Evolutionary conservation across 2,888 invertebrate genomes (phyloP).

Genomic region (Drosophila flavopinicola): DNA sequence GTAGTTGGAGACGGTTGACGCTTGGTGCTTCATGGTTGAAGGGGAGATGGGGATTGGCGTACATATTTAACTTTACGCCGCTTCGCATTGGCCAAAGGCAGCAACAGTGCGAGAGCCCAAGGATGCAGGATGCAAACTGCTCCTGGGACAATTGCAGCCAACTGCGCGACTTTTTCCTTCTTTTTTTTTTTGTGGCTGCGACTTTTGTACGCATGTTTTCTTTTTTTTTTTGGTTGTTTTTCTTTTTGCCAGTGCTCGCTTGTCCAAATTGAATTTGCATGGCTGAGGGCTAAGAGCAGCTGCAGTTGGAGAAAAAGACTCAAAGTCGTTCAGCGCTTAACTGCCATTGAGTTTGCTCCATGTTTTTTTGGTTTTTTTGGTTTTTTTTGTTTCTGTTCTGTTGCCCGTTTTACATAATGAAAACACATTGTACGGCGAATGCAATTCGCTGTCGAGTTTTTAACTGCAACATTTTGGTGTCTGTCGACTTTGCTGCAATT

Average conservation of each 20-base stretch:
- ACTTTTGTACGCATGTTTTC: slow-evolving; percentile 71
- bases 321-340: slow-evolving; percentile 43
- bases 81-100: slow-evolving; percentile 26
- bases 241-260: slow-evolving; percentile 22
- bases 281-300: slow-evolving; percentile 67
- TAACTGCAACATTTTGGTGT: slow-evolving; percentile 11
- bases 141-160: slow-evolving; percentile 64
- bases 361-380: no score
- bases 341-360: slow-evolving; percentile 33
- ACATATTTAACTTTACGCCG: slow-evolving; percentile 64
- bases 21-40: no score
- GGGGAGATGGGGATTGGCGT: slow-evolving; percentile 28
- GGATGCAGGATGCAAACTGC: slow-evolving; percentile 13
- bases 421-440: slow-evolving; percentile 43
- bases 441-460: slow-evolving; percentile 14
- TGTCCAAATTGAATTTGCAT: slow-evolving; percentile 76
- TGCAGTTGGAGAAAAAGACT: slow-evolving; percentile 20
- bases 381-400: background rate
- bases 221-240: slow-evolving; percentile 23
- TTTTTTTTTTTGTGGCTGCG: slow-evolving; percentile 41
- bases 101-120: slow-evolving; percentile 17
- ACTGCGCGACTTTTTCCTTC: slow-evolving; percentile 51
- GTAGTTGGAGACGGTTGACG: background rate
- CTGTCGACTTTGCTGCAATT: slow-evolving; percentile 54
- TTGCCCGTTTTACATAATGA: slow-evolving; percentile 58